phyloP scores from a whole-genome alignment of 2,113 vertebrate genomes.

The Halcyon malimbica region DNA sequence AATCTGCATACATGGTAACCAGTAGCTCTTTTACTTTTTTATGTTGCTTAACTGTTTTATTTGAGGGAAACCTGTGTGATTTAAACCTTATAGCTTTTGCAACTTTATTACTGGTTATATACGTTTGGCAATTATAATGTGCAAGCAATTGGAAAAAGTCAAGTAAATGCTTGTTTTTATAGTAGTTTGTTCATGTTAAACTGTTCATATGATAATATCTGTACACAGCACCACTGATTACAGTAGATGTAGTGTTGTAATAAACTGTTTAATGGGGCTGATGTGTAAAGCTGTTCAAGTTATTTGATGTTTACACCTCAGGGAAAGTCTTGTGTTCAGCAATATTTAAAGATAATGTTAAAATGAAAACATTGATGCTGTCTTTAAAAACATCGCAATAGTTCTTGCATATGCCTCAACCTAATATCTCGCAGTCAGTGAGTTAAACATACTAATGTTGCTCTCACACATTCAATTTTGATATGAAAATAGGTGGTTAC shows the following conservation, averaged over 20 bases:
- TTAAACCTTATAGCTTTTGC: constrained; percentile 87
- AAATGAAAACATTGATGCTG: constrained; percentile 79
- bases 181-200: constrained; percentile 89
- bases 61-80: constrained; percentile 91
- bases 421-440: constrained; percentile 75
- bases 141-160: constrained; percentile 86
- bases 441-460: constrained; percentile 77
- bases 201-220: constrained; percentile 92
- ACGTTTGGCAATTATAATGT: constrained; percentile 87
- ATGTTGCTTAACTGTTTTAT: constrained; percentile 94
- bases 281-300: constrained; percentile 90
- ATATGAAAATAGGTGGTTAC: constrained; percentile 74
- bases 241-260: constrained; percentile 99
- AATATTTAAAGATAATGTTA: constrained; percentile 85
- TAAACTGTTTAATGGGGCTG: constrained; percentile 98
- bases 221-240: constrained; percentile 96
- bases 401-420: constrained; percentile 78
- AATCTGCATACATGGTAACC: constrained; percentile 93
- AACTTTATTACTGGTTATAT: constrained; percentile 89
- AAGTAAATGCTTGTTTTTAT: constrained; percentile 95
- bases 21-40: constrained; percentile 93
- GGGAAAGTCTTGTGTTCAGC: constrained; percentile 87
- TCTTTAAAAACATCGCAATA: constrained; percentile 79
- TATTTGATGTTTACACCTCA: constrained; percentile 90
- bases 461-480: constrained; percentile 75